A percentile compares a stretch with the other conserved stretches of the same genome.
phyloP scores from a whole-genome alignment of 53 echinoderm and acorn worm genomes.

The Zoroaster sp. region DNA sequence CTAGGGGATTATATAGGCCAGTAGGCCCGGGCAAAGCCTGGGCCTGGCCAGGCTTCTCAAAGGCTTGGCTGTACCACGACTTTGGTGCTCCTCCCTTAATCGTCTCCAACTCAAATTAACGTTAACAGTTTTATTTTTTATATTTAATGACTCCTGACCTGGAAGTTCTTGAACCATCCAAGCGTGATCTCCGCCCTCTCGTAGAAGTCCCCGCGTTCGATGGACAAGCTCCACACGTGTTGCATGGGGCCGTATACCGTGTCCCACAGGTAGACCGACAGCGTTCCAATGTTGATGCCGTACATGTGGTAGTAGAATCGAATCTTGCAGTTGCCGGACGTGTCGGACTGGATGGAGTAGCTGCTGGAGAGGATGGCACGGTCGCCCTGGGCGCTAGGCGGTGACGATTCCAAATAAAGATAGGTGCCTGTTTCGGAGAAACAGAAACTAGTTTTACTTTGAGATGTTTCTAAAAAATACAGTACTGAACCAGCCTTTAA shows the following conservation, averaged over 20 bases:
- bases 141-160: conserved; percentile 58
- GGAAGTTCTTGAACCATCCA: conserved; percentile 54
- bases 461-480: too few relatives aligned
- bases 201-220: conserved; percentile 71
- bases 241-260: conserved; percentile 72
- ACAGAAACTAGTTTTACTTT: too few relatives aligned
- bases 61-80: too few relatives aligned
- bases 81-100: too few relatives aligned
- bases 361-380: conserved; percentile 85
- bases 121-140: too few relatives aligned
- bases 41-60: too few relatives aligned
- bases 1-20: too few relatives aligned
- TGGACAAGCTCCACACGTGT: conserved; percentile 34
- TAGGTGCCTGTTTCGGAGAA: conserved; percentile 64
- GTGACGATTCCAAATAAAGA: conserved; percentile 72
- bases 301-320: conserved; percentile 96
- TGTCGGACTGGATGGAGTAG: conserved; percentile 36
- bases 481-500: too few relatives aligned
- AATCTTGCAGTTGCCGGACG: conserved; percentile 56
- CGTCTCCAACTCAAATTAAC: too few relatives aligned
- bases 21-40: too few relatives aligned
- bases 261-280: conserved; percentile 76
- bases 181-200: conserved; percentile 73
- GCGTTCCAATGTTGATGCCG: conserved; percentile 72
- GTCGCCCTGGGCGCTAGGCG: conserved; percentile 58